phyloP scores from a whole-genome alignment of 2,888 invertebrate species.

The Hirtodrosophila trivittata region DNA sequence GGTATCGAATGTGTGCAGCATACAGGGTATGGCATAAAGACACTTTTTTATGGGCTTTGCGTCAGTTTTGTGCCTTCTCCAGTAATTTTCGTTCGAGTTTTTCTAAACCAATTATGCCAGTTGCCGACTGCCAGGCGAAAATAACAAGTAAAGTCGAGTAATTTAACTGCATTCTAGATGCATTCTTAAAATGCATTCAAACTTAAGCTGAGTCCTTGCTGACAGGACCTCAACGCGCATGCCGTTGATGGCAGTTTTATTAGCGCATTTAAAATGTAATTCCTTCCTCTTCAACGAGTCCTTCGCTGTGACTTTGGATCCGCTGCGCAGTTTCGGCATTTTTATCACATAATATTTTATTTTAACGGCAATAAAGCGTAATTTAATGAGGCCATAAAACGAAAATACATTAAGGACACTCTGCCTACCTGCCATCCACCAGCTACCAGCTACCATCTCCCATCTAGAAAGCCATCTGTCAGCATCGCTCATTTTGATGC shows the following conservation, averaged over 20 bases:
- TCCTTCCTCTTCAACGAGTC: slow-evolving; percentile 22
- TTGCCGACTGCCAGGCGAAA: slow-evolving; percentile 10
- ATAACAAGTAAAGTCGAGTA: slow-evolving; percentile 4
- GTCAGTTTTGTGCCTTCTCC: slow-evolving; percentile 1
- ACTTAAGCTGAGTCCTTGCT: slow-evolving; percentile 8
- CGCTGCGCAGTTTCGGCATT: slow-evolving; percentile 55
- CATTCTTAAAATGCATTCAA: slow-evolving; percentile 15
- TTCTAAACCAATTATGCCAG: slow-evolving; percentile 8
- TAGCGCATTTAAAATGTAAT: slow-evolving; percentile 61
- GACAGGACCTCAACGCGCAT: slow-evolving; percentile 6
- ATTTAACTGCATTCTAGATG: slow-evolving; percentile 26
- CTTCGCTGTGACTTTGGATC: neutral
- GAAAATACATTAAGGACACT: slow-evolving; percentile 73
- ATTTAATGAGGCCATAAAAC: slow-evolving; percentile 81
- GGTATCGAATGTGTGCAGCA: no score
- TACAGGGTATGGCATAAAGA: neutral
- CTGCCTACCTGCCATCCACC: slow-evolving; percentile 36
- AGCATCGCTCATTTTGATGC: slow-evolving; percentile 66
- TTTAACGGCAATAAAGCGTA: slow-evolving; percentile 81
- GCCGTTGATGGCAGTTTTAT: slow-evolving; percentile 46
- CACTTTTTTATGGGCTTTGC: slow-evolving; percentile 1
- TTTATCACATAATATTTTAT: slow-evolving; percentile 81
- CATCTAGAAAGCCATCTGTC: slow-evolving; percentile 57
- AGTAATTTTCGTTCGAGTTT: slow-evolving; percentile 19
- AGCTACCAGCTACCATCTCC: neutral